Evolutionary conservation across 1,140 invertebrate genomes (phyloP), one percentile per base, ranked within the genome.

Genomic region (Panagrolaimus sp.): DNA sequence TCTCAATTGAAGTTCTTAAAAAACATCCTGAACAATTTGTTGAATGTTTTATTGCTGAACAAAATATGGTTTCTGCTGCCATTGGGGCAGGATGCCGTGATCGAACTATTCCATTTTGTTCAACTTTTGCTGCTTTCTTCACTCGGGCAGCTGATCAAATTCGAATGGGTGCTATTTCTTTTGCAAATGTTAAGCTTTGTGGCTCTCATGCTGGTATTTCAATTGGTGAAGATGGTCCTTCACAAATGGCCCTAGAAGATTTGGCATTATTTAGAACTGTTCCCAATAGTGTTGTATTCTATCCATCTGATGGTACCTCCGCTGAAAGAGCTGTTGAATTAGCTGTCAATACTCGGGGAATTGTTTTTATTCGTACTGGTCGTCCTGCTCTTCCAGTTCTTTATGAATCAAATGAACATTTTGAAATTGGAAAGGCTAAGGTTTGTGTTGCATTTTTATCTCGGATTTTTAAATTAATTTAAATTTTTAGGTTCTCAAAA

Each of bases 231-330:
- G 78, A 68, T 61, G 96, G 96, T 5, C 95, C 96, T n/a, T 95
- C 92, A 63, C 96, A 99, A 86, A 99, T 99, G 96, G 96, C 92
- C 51, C 86, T 99, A 0, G 96, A 99, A 86, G 96, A 99, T 85
- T 84, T 99, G 46, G 91, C 93, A 0, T 88, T 98, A 88, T 99
- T 99, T 88, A 88, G 96, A 64, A 84, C 90, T 11, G 89, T 99
- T 73, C 93, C 95, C 45, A 90, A 90, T 51, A 88, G 90, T 68
- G 96, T 93, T 2, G 89, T 98, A 0, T 97, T 98, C 85, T 99
- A 99, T 84, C 96, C 96, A 14, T 88, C 88, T 71, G 96, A 99
- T 85, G 96, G 93, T 3, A 94, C 98, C 9, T 90, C 92, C 46
- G 88, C 89, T 27, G 96, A 98, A 85, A 87, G 92, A 62, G 91